A percentile compares a stretch with the other conserved stretches of the same genome.
phyloP scores from a whole-genome alignment of 2,113 vertebrate species.

The Pygoscelis antarcticus region DNA sequence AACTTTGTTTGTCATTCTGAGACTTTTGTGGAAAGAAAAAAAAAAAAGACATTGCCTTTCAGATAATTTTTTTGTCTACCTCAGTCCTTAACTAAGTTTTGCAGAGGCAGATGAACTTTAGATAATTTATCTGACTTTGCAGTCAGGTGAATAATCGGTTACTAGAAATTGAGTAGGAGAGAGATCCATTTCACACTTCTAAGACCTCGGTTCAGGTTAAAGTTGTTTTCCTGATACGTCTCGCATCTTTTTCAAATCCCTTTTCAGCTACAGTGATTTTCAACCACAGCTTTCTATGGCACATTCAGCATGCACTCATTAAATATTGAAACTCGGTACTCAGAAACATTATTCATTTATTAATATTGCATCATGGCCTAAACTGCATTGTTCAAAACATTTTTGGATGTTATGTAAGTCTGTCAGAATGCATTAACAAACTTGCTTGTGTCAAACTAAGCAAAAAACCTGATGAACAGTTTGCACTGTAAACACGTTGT shows the following conservation, averaged over 20 bases:
- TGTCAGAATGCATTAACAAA: conserved; percentile 70
- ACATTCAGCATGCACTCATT: conserved; percentile 62
- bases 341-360: conserved; percentile 81
- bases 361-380: conserved; percentile 84
- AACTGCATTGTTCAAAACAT: conserved; percentile 80
- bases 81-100: accelerated
- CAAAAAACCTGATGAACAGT: conserved; percentile 18
- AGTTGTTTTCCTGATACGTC: conserved; percentile 9
- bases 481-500: not conserved
- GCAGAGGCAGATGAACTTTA: not conserved
- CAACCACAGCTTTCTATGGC: conserved; percentile 33
- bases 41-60: not conserved
- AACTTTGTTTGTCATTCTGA: not conserved
- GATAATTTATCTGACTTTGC: not conserved
- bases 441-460: conserved; percentile 50
- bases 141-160: not conserved
- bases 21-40: not conserved
- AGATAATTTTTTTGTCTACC: not conserved
- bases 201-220: conserved; percentile 12
- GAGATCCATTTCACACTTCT: conserved; percentile 19
- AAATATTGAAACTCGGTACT: conserved; percentile 86
- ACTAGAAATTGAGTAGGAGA: not conserved
- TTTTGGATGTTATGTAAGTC: conserved; percentile 64
- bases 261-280: conserved; percentile 27
- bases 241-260: conserved; percentile 1